These are phyloP conservation scores for Amblyjoppa proteus DNA, from an alignment of 2,888 invertebrate species.

Conservation along the genomic window DNA sequence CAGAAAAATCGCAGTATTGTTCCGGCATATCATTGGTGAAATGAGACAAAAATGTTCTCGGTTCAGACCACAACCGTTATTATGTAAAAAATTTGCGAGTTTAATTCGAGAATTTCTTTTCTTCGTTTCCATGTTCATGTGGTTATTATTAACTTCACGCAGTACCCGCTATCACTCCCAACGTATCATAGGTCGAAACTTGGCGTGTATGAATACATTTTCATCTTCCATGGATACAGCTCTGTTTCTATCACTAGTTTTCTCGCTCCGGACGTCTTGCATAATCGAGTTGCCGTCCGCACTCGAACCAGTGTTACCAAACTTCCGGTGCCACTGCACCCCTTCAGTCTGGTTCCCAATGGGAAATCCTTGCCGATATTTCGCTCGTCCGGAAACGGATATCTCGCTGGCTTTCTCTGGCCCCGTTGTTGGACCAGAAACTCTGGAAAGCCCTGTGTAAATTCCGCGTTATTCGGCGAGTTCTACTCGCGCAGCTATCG, in stretches of 20 bases:
- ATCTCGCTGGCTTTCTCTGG: background rate
- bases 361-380: constrained; percentile 64
- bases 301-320: constrained; percentile 36
- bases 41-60: background rate
- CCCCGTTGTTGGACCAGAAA: constrained; percentile 53
- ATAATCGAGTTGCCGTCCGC: constrained; percentile 59
- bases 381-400: constrained; percentile 44
- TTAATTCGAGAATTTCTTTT: background rate
- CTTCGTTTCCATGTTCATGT: background rate
- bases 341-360: constrained; percentile 56
- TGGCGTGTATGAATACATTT: constrained; percentile 57
- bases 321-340: constrained; percentile 48
- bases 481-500: constrained; percentile 29
- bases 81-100: no score
- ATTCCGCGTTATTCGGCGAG: constrained; percentile 38
- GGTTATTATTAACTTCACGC: background rate
- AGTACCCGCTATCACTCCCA: constrained; percentile 15
- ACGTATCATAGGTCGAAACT: constrained; percentile 48
- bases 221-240: constrained; percentile 44
- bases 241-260: constrained; percentile 19
- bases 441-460: constrained; percentile 54
- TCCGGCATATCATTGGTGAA: background rate
- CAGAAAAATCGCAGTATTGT: background rate
- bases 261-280: constrained; percentile 49
- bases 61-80: no score